phyloP scores from a whole-genome alignment of 2,797 vertebrate genomes.

The Phylloscopus collybita region DNA sequence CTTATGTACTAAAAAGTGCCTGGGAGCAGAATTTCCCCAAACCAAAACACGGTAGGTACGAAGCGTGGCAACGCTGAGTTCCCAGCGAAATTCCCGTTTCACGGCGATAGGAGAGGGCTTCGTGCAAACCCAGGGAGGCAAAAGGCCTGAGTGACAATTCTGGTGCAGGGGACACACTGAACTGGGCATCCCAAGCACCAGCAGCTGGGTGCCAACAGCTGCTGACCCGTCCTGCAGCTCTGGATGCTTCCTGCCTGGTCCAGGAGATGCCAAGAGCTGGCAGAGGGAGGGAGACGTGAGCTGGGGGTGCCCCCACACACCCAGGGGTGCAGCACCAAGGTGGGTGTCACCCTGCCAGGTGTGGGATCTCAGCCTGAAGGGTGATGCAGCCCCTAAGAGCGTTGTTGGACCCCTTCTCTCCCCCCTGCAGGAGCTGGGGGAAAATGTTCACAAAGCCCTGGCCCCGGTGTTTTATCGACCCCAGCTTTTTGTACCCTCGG shows the following conservation, averaged over 20 bases:
- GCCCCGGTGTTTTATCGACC: not conserved
- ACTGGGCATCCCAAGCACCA: not conserved
- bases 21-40: too few species aligned
- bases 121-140: not conserved
- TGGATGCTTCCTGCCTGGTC: not conserved
- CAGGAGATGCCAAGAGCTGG: not conserved
- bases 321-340: accelerated
- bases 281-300: not conserved
- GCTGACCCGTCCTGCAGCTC: accelerated
- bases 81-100: not conserved
- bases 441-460: not conserved
- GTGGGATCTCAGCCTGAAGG: not conserved
- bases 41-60: too few species aligned
- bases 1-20: too few species aligned
- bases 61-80: too few species aligned
- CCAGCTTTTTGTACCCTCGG: accelerated
- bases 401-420: not conserved
- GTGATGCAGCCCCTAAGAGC: not conserved
- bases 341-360: not conserved
- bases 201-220: accelerated
- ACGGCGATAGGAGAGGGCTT: accelerated
- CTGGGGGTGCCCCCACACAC: not conserved
- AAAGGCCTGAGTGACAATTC: accelerated
- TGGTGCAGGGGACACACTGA: accelerated
- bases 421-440: not conserved